Percentiles rank a stretch among this genome's conserved stretches.
Conservation (phyloP, 2,113 vertebrate genomes). For the Pseudolaguvia tuberculata region DNA sequence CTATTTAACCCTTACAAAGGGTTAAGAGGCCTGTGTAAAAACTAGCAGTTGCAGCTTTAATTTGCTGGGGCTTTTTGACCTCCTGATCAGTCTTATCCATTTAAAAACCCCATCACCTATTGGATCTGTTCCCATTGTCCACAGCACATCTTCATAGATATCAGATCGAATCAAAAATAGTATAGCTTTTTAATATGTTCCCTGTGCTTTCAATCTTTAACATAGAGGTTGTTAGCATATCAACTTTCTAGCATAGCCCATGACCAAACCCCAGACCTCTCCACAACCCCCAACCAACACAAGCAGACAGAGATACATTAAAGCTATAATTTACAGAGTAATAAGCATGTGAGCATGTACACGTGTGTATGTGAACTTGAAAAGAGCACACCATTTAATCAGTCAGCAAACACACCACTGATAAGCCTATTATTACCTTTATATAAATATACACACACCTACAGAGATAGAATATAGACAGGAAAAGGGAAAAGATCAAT, state of each 20-base stretch:
- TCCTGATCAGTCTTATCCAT: too few relatives aligned
- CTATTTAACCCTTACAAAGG: too few relatives aligned
- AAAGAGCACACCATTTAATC: constrained; percentile 37
- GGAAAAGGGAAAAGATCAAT: background rate
- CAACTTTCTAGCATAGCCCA: background rate
- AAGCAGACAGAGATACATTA: background rate
- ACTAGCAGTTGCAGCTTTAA: too few relatives aligned
- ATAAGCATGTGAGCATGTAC: constrained; percentile 21
- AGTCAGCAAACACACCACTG: constrained; percentile 40
- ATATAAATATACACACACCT: background rate
- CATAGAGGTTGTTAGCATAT: background rate
- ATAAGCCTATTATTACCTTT: constrained; percentile 42
- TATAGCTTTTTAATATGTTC: background rate
- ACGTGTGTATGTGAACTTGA: background rate
- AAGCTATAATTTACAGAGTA: constrained; percentile 22
- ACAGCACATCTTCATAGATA: too few relatives aligned
- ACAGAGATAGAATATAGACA: background rate
- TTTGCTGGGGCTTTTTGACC: too few relatives aligned
- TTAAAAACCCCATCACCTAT: too few relatives aligned
- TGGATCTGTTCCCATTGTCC: too few relatives aligned
- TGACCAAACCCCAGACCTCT: background rate
- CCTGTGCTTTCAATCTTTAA: background rate
- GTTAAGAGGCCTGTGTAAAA: too few relatives aligned
- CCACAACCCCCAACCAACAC: background rate
- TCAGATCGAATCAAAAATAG: background rate